Evolutionary conservation across 2,113 vertebrate species (phyloP), one percentile per base, ranked within the genome.

Genomic region (Percopsis transmontana): DNA sequence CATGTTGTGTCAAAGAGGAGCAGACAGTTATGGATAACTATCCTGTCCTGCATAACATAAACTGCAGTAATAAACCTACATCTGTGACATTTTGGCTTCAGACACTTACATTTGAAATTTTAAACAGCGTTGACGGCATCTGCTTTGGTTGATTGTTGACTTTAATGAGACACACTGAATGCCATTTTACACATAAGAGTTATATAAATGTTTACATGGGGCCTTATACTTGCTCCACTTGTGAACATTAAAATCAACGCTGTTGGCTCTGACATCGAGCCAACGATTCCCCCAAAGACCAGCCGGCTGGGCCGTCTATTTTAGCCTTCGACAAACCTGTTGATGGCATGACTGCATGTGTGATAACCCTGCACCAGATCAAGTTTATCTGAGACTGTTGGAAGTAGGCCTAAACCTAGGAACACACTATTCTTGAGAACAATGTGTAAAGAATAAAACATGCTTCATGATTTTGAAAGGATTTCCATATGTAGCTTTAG

Each of bases 301-400:
- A 67, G 72, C 72, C 71, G 80, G 16, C 64, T 10, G 9, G 41
- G 64, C 10, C 47, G 59, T 83, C 73, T 79, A 80, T 83, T 81
- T 75, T 51, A 14, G 63, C 41, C 57, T 20, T 39, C 42, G 15
- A 48, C 50, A 68, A 24, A 54, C 41, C 38, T 20, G 20, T 45
- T 57, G 44, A 11, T 39, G 41, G 62, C 39, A 24, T 57, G 14
- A 63, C 27, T 33, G 8, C 27, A 27, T 42, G 40, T 48, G 24
- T 60, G 19, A 68, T 66, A 58, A 44, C 12, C 19, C 19, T 45
- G 27, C 21, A 20, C 58, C 2, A 5, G 18, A 20, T 21, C 19
- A n/a, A 20, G 42, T 21, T 54, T 59, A 16, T 54, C 12, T 1
- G 10, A 47, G 62, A 24, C 39, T 55, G 41, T 42, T 61, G 58